Conservation (phyloP, 2,113 vertebrate species). For the Leptodactylus fuscus region DNA sequence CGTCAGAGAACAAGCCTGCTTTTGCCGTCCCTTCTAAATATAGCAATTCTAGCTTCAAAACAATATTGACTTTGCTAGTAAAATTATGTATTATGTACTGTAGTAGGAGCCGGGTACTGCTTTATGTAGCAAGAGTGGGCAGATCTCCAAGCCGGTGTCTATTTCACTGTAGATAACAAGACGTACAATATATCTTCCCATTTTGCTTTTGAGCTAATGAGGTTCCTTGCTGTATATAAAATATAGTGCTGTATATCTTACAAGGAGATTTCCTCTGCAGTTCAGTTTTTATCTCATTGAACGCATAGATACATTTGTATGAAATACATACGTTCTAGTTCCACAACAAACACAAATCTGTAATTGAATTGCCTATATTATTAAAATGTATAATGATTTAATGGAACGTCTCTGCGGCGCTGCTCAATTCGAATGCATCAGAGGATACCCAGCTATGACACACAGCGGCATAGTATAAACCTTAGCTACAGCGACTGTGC, state of each 20-base stretch:
- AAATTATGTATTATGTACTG: conserved; percentile 71
- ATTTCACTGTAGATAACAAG: conserved; percentile 73
- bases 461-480: conserved; percentile 8
- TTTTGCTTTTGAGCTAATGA: conserved; percentile 77
- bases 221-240: conserved; percentile 65
- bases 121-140: conserved; percentile 69
- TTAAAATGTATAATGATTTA: conserved; percentile 55
- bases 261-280: conserved; percentile 62
- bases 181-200: conserved; percentile 75
- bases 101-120: conserved; percentile 66
- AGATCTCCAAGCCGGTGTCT: conserved; percentile 71
- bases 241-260: conserved; percentile 66
- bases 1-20: conserved; percentile 33
- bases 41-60: conserved; percentile 32
- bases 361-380: conserved; percentile 56
- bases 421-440: conserved; percentile 43
- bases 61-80: conserved; percentile 71
- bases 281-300: conserved; percentile 53
- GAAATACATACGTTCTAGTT: conserved; percentile 41
- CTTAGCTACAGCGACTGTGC: conserved; percentile 19
- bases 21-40: conserved; percentile 49
- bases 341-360: conserved; percentile 52
- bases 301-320: conserved; percentile 48
- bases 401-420: conserved; percentile 21
- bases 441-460: conserved; percentile 38